A percentile compares a stretch with the other conserved stretches of the same genome.
These are phyloP conservation scores for Ormyrus pomaceus DNA, from an alignment of 2,888 invertebrate genomes.

Conservation along the genomic window DNA sequence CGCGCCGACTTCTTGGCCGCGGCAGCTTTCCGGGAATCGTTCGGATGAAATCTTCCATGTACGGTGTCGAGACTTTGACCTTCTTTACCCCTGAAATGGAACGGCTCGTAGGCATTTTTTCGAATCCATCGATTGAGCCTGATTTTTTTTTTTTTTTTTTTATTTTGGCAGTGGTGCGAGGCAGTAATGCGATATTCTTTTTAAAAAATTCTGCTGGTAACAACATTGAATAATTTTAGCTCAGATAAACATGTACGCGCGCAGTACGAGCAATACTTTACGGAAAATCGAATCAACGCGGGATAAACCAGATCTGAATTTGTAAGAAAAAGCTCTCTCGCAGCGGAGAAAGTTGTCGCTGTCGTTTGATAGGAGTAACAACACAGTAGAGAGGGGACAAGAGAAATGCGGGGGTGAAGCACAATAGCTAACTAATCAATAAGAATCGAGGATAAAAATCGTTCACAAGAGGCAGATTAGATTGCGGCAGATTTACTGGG, in stretches of 20 bases:
- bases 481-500: slow-evolving; percentile 33
- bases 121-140: too few relatives aligned
- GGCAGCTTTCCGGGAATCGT: slow-evolving; percentile 31
- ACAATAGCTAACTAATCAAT: slow-evolving; percentile 7
- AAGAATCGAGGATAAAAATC: slow-evolving; percentile 10
- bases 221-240: too few relatives aligned
- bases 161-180: too few relatives aligned
- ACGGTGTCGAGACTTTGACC: background rate
- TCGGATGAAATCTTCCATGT: background rate
- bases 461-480: slow-evolving; percentile 28
- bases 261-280: background rate
- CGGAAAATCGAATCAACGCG: background rate
- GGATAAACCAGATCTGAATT: background rate
- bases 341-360: slow-evolving; percentile 15
- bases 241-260: background rate
- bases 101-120: too few relatives aligned
- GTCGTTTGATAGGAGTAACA: slow-evolving; percentile 5
- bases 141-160: too few relatives aligned
- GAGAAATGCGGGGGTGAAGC: background rate
- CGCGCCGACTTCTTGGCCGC: slow-evolving; percentile 7
- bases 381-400: background rate
- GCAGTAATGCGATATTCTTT: too few relatives aligned
- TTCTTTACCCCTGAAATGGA: background rate
- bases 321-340: background rate
- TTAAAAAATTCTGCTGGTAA: too few relatives aligned